Conservation (phyloP, 2,797 vertebrate species). For the Enteromius anoplus region DNA sequence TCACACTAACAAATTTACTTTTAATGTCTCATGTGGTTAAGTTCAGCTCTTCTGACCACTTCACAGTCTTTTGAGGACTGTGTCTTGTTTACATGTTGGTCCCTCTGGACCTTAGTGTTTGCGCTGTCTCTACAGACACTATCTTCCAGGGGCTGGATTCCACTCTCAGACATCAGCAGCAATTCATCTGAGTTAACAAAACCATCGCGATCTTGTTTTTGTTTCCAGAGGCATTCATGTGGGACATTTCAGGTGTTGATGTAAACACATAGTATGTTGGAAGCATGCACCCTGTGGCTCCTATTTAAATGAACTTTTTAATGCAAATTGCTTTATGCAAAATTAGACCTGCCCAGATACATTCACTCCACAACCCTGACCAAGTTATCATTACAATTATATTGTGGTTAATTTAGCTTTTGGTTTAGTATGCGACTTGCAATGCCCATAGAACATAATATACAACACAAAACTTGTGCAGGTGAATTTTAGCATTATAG, state of each 20-base stretch:
- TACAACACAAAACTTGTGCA: not conserved
- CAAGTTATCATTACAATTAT: not conserved
- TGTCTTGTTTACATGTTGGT: not conserved
- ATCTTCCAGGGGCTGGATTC: not conserved
- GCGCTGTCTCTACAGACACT: not conserved
- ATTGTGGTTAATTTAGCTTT: not conserved
- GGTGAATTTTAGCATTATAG: not conserved
- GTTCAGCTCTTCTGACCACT: not conserved
- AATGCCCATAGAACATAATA: not conserved
- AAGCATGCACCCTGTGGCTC: not conserved
- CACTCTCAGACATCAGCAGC: not conserved
- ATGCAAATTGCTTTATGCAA: constrained; percentile 36
- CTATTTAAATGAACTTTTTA: constrained; percentile 7
- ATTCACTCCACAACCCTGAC: not conserved
- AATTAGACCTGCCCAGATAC: constrained; percentile 9
- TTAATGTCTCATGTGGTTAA: not conserved
- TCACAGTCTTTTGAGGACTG: not conserved
- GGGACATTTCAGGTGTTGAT: not conserved
- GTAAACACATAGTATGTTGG: not conserved
- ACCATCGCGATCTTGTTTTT: not conserved
- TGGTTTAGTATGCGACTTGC: not conserved
- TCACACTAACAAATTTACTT: not conserved
- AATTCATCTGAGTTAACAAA: not conserved
- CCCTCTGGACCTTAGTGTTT: not conserved
- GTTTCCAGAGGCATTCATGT: not conserved